Evolutionary conservation across 2,797 vertebrate genomes (phyloP).

Genomic region (Sciurus vulgaris): DNA sequence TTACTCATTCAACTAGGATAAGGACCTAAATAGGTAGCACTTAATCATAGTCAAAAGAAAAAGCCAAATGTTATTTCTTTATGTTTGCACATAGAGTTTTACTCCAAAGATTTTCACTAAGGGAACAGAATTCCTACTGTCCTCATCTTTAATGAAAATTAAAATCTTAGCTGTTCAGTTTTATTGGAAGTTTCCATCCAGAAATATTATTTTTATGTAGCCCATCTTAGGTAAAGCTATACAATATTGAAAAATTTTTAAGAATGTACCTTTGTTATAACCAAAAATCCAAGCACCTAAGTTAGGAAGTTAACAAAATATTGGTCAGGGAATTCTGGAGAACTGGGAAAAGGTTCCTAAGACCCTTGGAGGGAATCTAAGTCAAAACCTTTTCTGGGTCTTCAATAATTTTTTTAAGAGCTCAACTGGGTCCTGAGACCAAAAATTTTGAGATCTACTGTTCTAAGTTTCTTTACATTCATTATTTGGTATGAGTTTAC

Average conservation of each 20-base stretch:
- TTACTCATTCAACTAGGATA: neutral
- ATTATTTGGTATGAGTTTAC: conserved; percentile 21
- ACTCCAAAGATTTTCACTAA: neutral
- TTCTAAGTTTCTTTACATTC: conserved; percentile 28
- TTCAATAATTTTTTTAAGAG: conserved; percentile 15
- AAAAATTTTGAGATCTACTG: conserved; percentile 46
- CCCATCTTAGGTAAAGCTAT: conserved; percentile 35
- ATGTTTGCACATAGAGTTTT: neutral
- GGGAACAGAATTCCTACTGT: neutral
- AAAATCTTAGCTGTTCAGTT: neutral
- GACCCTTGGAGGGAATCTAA: neutral
- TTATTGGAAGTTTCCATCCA: neutral
- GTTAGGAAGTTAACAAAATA: conserved; percentile 8
- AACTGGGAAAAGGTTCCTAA: neutral
- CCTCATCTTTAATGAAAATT: conserved; percentile 10
- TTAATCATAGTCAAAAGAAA: conserved; percentile 15
- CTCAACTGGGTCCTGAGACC: neutral
- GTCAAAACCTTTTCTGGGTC: neutral
- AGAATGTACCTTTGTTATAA: conserved; percentile 34
- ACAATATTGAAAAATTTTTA: neutral
- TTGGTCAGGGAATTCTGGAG: neutral
- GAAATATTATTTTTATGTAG: conserved; percentile 40
- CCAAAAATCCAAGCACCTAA: conserved; percentile 27
- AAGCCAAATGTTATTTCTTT: conserved; percentile 11
- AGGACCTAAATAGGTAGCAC: neutral